Base-by-base conservation (phyloP, 2,797 vertebrate genomes). In the Phataginus tricuspis region DNA sequence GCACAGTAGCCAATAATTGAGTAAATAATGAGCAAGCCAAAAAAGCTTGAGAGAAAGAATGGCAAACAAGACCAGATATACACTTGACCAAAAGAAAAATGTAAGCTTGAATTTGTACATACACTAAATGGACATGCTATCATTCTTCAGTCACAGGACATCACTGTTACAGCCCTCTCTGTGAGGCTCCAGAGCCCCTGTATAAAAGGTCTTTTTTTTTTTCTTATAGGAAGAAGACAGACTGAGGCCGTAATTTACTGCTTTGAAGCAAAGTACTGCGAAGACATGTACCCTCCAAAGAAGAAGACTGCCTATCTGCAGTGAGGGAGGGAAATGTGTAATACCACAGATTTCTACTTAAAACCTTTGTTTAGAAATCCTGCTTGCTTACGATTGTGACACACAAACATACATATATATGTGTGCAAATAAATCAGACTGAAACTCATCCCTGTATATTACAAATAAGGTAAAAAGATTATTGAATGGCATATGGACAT, bases 11-110 rank as follows among this genome's bases (percentile, higher is more conserved):
- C 39, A 94, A 90, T 68, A 91, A 42, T 42, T 87, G 27, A 94
- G 23, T 93, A 95, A 83, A 93, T 84, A 93, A 86, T 14, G 55
- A 87, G 23, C 61, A 77, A 93, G 39, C 14, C 45, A 45, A 69
- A 82, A 91, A 95, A 77, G 11, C 4, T 82, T 84, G 23, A 87
- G 25, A 57, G 18, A 80, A 90, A 93, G 10, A 23, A 45, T 51
- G 16, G 15, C n/a, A 83, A 96, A 49, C 55, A 59, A 91, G 29
- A 74, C 15, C 6, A 51, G n/a, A 83, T 85, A 37, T 27, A 87
- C 37, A 21, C 19, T 64, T 69, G n/a, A 69, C 69, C 21, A 68
- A 42, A 83, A 59, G 37, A 66, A 86, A 94, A 92, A 85, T 42
- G 12, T 45, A 74, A 72, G 25, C 23, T 90, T 77, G 31, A 79